These are phyloP conservation scores for Ips typographus DNA, from an alignment of 1,140 invertebrate species.

Conservation along the genomic window DNA sequence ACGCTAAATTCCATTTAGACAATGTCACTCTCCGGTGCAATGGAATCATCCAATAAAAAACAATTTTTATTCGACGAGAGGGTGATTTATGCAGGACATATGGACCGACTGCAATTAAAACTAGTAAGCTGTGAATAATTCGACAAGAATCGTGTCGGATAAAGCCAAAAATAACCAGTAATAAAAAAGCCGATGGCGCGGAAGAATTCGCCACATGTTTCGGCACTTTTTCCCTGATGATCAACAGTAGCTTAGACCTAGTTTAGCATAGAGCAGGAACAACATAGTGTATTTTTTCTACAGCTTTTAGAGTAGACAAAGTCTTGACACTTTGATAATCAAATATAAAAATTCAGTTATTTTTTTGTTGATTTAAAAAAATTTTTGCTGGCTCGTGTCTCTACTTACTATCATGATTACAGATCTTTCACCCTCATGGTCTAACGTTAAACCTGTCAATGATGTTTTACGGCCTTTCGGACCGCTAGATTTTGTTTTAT, in stretches of 20 bases:
- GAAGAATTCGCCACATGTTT: slow-evolving; percentile 33
- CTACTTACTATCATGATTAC: no score
- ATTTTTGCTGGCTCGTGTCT: no score
- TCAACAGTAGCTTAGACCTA: neutral
- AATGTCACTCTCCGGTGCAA: no score
- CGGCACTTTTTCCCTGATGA: slow-evolving; percentile 5
- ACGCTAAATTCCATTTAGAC: no score
- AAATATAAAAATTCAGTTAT: no score
- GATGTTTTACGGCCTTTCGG: slow-evolving; percentile 10
- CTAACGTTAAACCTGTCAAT: slow-evolving; percentile 1
- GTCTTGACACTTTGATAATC: no score
- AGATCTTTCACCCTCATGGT: no score
- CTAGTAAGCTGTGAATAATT: slow-evolving; percentile 30
- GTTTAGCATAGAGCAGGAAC: no score
- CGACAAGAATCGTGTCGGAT: slow-evolving; percentile 4
- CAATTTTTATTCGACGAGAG: slow-evolving; percentile 14
- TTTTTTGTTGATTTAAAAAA: no score
- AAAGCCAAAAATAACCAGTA: slow-evolving; percentile 21
- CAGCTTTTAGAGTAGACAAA: no score
- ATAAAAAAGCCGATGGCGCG: slow-evolving; percentile 29
- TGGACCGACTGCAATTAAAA: slow-evolving; percentile 23
- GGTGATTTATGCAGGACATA: slow-evolving; percentile 20
- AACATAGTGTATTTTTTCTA: no score
- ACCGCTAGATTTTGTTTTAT: slow-evolving; percentile 25
- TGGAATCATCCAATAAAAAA: slow-evolving; percentile 13